A percentile compares a stretch with the other conserved stretches of the same genome.
Evolutionary conservation across 2,888 invertebrate species (phyloP).

Genomic region (Dione vanillae): DNA sequence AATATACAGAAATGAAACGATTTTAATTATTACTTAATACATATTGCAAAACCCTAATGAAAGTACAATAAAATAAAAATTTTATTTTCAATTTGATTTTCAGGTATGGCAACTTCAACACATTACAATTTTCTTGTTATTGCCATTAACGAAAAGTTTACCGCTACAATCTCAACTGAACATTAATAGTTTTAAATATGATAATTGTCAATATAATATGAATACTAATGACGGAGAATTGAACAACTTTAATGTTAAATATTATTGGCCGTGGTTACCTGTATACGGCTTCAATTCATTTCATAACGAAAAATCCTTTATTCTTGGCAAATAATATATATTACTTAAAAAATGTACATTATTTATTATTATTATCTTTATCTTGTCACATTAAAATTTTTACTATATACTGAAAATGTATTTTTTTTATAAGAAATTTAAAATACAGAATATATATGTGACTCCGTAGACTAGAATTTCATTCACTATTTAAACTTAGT

Average conservation of each 20-base stretch:
- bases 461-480: neutral
- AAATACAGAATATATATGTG: too few relatives aligned
- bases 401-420: neutral
- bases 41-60: too few relatives aligned
- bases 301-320: conserved; percentile 56
- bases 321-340: conserved; percentile 50
- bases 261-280: conserved; percentile 65
- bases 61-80: neutral
- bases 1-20: too few relatives aligned
- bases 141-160: neutral
- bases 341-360: neutral
- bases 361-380: too few relatives aligned
- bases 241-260: conserved; percentile 27
- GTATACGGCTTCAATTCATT: conserved; percentile 59
- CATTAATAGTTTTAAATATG: neutral
- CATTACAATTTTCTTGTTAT: neutral
- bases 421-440: neutral
- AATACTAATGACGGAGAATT: neutral
- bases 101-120: conserved; percentile 19
- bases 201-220: neutral
- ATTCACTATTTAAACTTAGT: conserved; percentile 4
- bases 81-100: too few relatives aligned
- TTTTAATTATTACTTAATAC: too few relatives aligned
- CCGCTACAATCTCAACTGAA: neutral
- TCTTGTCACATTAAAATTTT: too few relatives aligned